phyloP scores from a whole-genome alignment of 2,113 vertebrate genomes.

The Actenoides hombroni region DNA sequence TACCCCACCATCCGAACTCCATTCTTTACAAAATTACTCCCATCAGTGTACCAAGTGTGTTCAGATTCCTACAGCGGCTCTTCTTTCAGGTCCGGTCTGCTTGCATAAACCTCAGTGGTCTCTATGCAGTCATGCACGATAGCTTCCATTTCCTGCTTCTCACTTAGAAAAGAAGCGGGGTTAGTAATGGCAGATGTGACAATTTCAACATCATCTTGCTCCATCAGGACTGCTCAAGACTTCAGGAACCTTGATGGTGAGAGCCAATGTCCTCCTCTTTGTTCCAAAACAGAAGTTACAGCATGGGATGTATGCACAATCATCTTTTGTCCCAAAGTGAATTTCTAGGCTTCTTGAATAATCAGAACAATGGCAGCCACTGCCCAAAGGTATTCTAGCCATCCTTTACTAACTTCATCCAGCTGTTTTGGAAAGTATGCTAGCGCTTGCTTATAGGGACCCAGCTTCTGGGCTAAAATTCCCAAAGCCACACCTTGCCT shows the following conservation, averaged over 20 bases:
- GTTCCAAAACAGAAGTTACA: neutral
- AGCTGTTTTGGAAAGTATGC: neutral
- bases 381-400: neutral
- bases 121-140: neutral
- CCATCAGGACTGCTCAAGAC: neutral
- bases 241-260: neutral
- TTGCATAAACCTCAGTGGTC: neutral
- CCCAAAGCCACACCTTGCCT: neutral
- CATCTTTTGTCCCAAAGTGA: neutral
- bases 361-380: neutral
- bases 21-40: neutral
- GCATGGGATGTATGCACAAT: neutral
- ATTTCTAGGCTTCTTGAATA: neutral
- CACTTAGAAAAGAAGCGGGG: neutral
- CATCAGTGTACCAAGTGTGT: neutral
- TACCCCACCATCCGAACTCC: neutral
- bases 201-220: neutral
- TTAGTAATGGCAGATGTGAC: neutral
- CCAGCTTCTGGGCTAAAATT: neutral
- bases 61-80: neutral
- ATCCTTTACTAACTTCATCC: neutral
- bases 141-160: neutral
- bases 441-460: neutral
- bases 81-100: neutral
- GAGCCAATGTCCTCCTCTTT: neutral